Conservation (phyloP, 2,113 vertebrate species). For the Sceloporus tristichus region DNA sequence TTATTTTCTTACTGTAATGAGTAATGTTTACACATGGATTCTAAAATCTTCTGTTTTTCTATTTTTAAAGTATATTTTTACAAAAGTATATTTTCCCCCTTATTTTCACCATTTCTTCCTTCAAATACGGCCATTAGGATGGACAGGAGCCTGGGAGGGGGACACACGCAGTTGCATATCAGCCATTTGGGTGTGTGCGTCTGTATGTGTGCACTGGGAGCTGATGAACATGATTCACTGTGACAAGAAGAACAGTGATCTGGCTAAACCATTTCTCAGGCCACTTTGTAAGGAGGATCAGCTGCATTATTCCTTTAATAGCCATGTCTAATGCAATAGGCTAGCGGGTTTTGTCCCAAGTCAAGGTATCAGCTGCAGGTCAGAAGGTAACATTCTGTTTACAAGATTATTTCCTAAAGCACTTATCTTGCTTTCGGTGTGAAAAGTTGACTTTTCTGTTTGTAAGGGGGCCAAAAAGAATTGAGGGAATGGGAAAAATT, state of each 20-base stretch:
- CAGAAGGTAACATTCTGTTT: constrained; percentile 97
- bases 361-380: constrained; percentile 91
- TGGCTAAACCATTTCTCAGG: constrained; percentile 77
- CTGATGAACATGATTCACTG: constrained; percentile 73
- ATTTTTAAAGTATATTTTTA: too few species aligned
- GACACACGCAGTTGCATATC: constrained; percentile 56
- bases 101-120: background rate
- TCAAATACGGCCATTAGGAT: background rate
- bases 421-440: constrained; percentile 86
- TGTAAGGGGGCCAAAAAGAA: constrained; percentile 83
- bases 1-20: too few species aligned
- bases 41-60: too few species aligned
- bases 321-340: constrained; percentile 91
- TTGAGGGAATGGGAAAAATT: constrained; percentile 87
- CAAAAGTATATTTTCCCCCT: too few species aligned
- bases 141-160: background rate
- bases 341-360: constrained; percentile 86
- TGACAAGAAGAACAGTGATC: constrained; percentile 79
- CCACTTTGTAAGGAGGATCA: constrained; percentile 78
- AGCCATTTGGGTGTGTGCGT: constrained; percentile 50
- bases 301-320: constrained; percentile 90
- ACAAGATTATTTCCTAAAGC: constrained; percentile 93
- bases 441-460: constrained; percentile 91
- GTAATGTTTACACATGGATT: too few species aligned
- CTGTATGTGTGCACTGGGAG: constrained; percentile 44